Conservation (phyloP, 53 echinoderm and acorn worm genomes). For the Apostichopus leukothele region DNA sequence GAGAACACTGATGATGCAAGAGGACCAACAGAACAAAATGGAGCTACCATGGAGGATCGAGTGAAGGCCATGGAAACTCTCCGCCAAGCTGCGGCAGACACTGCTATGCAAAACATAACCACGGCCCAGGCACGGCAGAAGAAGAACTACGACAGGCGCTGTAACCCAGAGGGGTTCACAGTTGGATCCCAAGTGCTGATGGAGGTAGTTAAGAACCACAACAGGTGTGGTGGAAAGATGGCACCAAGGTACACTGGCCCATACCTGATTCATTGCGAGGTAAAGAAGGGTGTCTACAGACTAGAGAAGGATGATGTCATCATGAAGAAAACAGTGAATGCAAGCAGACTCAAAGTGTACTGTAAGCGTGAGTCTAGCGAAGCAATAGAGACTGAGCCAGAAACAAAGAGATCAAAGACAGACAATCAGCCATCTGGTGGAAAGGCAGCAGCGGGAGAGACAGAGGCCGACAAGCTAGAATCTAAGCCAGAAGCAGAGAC, state of each 20-base stretch:
- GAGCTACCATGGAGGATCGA: background rate
- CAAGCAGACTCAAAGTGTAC: background rate
- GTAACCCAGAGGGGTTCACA: background rate
- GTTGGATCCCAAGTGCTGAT: constrained; percentile 9
- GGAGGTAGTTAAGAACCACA: constrained; percentile 4
- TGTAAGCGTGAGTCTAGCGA: background rate
- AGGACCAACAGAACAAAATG: background rate
- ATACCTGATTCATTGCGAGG: background rate
- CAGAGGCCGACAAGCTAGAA: too few species aligned
- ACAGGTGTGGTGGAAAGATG: constrained; percentile 2
- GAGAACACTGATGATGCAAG: background rate
- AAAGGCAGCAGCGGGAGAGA: background rate
- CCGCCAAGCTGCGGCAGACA: constrained; percentile 1
- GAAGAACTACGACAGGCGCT: background rate
- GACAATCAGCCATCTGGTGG: background rate
- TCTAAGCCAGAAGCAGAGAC: background rate
- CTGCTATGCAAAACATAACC: background rate
- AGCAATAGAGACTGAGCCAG: background rate
- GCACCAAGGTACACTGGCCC: background rate
- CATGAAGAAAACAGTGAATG: constrained; percentile 7
- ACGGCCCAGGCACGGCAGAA: constrained; percentile 5
- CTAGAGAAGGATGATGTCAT: background rate
- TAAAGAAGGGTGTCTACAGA: background rate
- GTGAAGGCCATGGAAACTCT: background rate
- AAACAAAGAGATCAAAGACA: too few species aligned